A percentile compares a stretch with the other conserved stretches of the same genome.
phyloP scores from a whole-genome alignment of 2,888 invertebrate genomes.

The Aporophyla lueneburgensis region DNA sequence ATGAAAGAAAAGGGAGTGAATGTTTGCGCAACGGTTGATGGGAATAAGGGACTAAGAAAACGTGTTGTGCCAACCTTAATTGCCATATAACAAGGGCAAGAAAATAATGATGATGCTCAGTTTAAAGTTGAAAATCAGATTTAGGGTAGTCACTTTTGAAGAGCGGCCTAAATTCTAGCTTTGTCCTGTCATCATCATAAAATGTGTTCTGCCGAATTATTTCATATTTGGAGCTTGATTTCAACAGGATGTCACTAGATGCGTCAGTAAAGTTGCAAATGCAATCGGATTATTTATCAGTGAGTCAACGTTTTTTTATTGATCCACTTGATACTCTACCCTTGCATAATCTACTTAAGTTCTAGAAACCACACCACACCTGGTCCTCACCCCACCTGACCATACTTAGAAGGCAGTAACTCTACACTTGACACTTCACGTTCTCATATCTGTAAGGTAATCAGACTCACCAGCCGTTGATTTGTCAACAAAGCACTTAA shows the following conservation, averaged over 20 bases:
- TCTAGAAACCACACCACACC: constrained; percentile 30
- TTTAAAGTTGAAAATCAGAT: background rate
- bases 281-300: constrained; percentile 7
- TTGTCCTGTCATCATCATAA: background rate
- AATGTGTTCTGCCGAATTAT: background rate
- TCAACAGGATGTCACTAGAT: constrained; percentile 6
- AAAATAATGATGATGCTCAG: background rate
- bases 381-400: constrained; percentile 24
- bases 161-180: background rate
- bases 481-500: constrained; percentile 75
- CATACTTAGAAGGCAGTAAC: constrained; percentile 55
- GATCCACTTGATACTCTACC: constrained; percentile 1
- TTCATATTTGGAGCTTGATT: background rate
- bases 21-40: no score
- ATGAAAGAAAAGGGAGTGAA: no score
- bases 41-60: no score
- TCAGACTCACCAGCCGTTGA: constrained; percentile 71
- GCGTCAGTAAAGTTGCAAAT: constrained; percentile 13
- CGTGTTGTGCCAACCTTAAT: no score
- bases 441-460: constrained; percentile 70
- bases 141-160: background rate
- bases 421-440: constrained; percentile 59
- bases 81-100: no score
- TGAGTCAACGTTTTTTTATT: constrained; percentile 3
- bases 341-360: constrained; percentile 28